These are phyloP conservation scores for Pantherophis alleghaniensis DNA, from an alignment of 2,797 vertebrate genomes.

Conservation along the genomic window DNA sequence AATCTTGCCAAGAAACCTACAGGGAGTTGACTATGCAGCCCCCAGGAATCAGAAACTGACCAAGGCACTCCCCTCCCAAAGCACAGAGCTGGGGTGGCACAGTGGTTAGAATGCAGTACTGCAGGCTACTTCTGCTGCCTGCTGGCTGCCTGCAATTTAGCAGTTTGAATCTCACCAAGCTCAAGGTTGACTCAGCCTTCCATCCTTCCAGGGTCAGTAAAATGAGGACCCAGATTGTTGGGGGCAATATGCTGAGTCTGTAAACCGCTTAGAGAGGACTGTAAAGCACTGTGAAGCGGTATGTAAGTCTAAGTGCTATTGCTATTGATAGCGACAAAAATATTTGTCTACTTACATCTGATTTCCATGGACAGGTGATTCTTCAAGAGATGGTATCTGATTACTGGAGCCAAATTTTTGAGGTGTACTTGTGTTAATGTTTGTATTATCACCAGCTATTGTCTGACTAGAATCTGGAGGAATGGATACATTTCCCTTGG, in stretches of 20 bases:
- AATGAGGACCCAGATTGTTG: no score
- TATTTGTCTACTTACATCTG: conserved; percentile 72
- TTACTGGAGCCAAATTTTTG: conserved; percentile 68
- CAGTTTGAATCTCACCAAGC: no score
- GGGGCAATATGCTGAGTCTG: no score
- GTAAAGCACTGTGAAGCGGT: no score
- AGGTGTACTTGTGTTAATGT: conserved; percentile 79
- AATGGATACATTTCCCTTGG: conserved; percentile 61
- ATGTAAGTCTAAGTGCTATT: no score
- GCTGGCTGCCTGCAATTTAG: no score
- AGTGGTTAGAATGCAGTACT: no score
- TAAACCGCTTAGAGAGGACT: no score
- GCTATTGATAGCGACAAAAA: conserved; percentile 12
- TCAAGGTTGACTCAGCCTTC: no score
- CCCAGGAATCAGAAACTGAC: neutral
- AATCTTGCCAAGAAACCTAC: neutral
- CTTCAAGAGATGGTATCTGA: conserved; percentile 78
- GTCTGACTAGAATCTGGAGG: conserved; percentile 68
- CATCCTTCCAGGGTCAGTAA: no score
- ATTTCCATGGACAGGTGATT: conserved; percentile 80
- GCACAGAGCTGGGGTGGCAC: neutral
- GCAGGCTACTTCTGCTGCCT: no score
- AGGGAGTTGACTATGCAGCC: neutral
- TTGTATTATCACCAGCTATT: conserved; percentile 62
- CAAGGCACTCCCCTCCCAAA: neutral